Percentiles rank a stretch among this genome's conserved stretches.
phyloP scores from a whole-genome alignment of 2,113 vertebrate genomes.

The Delphinapterus leucas region DNA sequence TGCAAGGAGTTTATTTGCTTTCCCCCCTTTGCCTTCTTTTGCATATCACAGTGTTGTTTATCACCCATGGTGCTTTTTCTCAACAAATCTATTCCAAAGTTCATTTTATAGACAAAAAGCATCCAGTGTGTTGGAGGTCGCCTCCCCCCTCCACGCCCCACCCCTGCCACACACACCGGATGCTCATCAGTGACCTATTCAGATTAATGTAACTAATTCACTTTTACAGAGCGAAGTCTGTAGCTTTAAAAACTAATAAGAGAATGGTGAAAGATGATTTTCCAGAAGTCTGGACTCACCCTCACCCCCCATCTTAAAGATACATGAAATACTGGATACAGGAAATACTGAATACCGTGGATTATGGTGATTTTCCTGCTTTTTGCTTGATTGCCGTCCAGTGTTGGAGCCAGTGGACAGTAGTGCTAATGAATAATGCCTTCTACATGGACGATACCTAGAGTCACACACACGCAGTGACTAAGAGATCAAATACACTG shows the following conservation, averaged over 20 bases:
- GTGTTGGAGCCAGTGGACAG: neutral
- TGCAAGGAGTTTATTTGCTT: conserved; percentile 68
- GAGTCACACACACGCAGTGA: conserved; percentile 46
- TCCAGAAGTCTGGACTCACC: neutral
- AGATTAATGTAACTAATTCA: conserved; percentile 17
- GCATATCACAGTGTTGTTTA: neutral
- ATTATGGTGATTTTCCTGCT: conserved; percentile 21
- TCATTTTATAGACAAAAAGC: neutral
- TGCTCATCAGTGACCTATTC: conserved; percentile 54
- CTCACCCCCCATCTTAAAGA: neutral
- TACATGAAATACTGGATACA: conserved; percentile 43
- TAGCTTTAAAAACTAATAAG: conserved; percentile 49
- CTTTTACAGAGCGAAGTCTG: conserved; percentile 33
- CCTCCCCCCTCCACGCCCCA: no score
- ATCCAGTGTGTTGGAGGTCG: neutral
- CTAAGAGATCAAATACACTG: conserved; percentile 79
- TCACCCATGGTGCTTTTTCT: neutral
- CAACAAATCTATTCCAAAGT: conserved; percentile 35
- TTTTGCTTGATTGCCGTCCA: conserved; percentile 31
- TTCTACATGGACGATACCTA: conserved; percentile 58
- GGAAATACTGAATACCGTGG: conserved; percentile 28
- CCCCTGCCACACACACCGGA: neutral
- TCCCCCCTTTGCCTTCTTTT: conserved; percentile 56
- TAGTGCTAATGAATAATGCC: conserved; percentile 44
- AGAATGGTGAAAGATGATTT: conserved; percentile 57